Evolutionary conservation across 2,113 vertebrate genomes (phyloP).

Genomic region (Rhegmatorhina hoffmannsi): DNA sequence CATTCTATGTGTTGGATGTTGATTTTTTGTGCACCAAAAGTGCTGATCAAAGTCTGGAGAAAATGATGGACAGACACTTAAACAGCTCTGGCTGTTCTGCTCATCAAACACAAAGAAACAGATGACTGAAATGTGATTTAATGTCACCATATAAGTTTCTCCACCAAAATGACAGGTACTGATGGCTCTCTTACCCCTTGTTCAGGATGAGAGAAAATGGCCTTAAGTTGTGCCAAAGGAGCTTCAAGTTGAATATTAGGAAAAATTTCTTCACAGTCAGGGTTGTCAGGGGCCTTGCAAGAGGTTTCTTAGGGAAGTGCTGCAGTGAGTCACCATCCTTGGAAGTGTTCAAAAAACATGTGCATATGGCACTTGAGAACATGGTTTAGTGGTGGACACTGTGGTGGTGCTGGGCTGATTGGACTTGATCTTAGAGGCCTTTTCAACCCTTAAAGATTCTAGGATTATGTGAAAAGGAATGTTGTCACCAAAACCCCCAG

Average conservation of each 20-base stretch:
- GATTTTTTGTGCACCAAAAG: neutral
- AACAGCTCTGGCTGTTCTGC: neutral
- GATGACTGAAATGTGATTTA: neutral
- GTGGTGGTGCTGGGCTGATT: neutral
- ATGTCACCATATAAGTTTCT: neutral
- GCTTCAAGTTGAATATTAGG: neutral
- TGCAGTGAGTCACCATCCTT: neutral
- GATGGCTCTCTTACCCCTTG: neutral
- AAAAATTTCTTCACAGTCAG: neutral
- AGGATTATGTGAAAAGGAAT: neutral
- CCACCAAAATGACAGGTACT: neutral
- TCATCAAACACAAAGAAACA: neutral
- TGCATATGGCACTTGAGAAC: neutral
- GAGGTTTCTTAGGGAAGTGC: neutral
- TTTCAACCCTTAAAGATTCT: neutral
- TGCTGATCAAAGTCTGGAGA: neutral
- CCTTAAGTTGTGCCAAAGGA: neutral
- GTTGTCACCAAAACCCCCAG: neutral
- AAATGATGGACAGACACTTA: neutral
- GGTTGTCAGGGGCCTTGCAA: neutral
- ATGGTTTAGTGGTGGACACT: neutral
- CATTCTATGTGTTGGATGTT: neutral
- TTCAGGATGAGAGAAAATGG: neutral
- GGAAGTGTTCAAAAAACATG: neutral
- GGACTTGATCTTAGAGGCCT: neutral